phyloP scores from a whole-genome alignment of 2,113 vertebrate species.

The Gnathonemus longibarbis region DNA sequence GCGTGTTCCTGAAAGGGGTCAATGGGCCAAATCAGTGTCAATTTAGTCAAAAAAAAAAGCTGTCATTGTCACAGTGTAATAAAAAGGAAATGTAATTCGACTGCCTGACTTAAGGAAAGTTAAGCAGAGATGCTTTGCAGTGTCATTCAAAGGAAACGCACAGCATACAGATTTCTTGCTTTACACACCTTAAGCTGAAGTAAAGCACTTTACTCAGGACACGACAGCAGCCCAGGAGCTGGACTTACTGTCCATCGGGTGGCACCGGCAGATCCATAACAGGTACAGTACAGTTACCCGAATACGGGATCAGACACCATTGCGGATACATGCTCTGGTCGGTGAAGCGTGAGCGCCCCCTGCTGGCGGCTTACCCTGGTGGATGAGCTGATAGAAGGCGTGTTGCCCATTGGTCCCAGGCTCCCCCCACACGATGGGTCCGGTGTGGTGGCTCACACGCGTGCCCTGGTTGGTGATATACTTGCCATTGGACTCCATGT shows the following conservation, averaged over 20 bases:
- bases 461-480: slow-evolving; percentile 78
- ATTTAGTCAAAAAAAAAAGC: not conserved
- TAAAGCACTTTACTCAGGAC: not conserved
- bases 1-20: slow-evolving; percentile 70
- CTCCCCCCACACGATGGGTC: slow-evolving; percentile 95
- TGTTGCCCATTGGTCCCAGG: slow-evolving; percentile 96
- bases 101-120: not conserved
- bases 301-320: not conserved
- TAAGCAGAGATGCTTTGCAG: not conserved
- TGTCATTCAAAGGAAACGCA: not conserved
- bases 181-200: not conserved
- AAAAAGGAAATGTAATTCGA: not conserved
- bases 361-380: slow-evolving; percentile 70
- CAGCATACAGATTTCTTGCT: not conserved
- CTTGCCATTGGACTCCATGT: slow-evolving; percentile 98
- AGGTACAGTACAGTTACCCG: not conserved
- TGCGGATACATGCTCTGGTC: not conserved
- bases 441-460: slow-evolving; percentile 79
- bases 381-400: slow-evolving; percentile 96
- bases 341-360: not conserved
- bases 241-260: not conserved
- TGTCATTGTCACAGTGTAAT: not conserved
- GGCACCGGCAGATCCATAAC: not conserved
- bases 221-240: not conserved
- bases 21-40: not conserved